phyloP scores from a whole-genome alignment of 2,888 invertebrate genomes.

The Drosophila monieri region DNA sequence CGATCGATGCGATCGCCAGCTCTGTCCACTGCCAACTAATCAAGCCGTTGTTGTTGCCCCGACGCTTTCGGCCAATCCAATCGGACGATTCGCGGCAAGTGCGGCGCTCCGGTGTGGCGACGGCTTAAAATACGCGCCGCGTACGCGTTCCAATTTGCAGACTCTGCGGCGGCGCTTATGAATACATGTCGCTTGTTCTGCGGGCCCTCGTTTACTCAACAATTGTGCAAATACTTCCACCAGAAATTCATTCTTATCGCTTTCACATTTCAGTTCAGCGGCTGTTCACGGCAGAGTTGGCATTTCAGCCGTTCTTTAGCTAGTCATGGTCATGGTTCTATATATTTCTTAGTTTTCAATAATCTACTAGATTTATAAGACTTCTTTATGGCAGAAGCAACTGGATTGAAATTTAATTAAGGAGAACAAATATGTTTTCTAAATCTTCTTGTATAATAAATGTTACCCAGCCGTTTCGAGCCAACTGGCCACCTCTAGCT shows the following conservation, averaged over 20 bases:
- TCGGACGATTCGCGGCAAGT: constrained; percentile 18
- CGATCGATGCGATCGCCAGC: constrained; percentile 44
- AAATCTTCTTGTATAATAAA: no score
- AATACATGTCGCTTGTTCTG: constrained; percentile 52
- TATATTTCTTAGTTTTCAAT: not conserved
- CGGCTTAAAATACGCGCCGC: constrained; percentile 37
- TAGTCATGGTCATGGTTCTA: not conserved
- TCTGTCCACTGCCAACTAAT: constrained; percentile 58
- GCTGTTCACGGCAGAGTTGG: constrained; percentile 2
- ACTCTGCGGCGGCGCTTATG: constrained; percentile 42
- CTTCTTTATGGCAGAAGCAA: no score
- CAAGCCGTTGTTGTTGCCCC: constrained; percentile 47
- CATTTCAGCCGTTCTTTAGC: not conserved
- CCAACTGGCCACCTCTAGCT: no score
- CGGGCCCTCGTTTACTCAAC: constrained; percentile 32
- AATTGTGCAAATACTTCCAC: constrained; percentile 30
- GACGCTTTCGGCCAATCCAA: constrained; percentile 15
- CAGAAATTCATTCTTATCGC: constrained; percentile 19
- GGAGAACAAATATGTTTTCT: no score
- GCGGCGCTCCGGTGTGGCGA: constrained; percentile 14
- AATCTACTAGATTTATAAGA: no score
- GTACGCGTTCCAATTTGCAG: constrained; percentile 33
- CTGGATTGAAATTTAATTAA: no score
- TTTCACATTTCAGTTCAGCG: constrained; percentile 21
- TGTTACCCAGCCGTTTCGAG: no score